Evolutionary conservation across 2,113 vertebrate genomes (phyloP).

Genomic region (Odocoileus virginianus): DNA sequence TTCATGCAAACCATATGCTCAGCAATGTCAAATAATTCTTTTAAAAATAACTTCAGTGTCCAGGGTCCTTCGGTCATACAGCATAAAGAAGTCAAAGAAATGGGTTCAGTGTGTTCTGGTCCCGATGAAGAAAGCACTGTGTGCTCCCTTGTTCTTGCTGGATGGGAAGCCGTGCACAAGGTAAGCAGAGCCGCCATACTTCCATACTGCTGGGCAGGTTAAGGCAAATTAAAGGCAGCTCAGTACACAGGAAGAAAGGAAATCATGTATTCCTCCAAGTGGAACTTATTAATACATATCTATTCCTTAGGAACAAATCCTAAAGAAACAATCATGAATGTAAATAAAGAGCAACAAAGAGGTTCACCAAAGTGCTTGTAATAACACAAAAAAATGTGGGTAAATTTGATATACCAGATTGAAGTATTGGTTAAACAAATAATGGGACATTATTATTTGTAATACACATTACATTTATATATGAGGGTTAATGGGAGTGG

Average conservation of each 20-base stretch:
- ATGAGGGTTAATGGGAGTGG: not conserved
- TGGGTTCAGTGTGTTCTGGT: not conserved
- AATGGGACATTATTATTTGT: not conserved
- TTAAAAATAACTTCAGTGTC: not conserved
- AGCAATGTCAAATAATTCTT: not conserved
- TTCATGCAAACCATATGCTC: not conserved
- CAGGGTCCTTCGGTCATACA: not conserved
- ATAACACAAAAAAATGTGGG: not conserved
- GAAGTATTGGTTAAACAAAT: not conserved
- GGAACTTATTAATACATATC: not conserved
- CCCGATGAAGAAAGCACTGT: not conserved
- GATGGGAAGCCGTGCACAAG: not conserved
- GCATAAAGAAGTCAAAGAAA: constrained; percentile 23
- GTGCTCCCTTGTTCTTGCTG: not conserved
- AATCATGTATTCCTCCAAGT: not conserved
- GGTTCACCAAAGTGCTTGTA: not conserved
- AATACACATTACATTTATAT: not conserved
- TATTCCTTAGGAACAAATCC: not conserved
- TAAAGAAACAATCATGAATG: not conserved
- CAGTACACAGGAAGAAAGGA: not conserved
- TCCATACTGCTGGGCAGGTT: not conserved
- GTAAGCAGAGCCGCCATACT: not conserved
- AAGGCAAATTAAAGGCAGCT: not conserved
- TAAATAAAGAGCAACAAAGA: constrained; percentile 6
- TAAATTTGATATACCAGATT: not conserved